Evolutionary conservation across 2,888 invertebrate species (phyloP), one percentile per base, ranked within the genome.

Genomic region (Muschampia plurimacula): DNA sequence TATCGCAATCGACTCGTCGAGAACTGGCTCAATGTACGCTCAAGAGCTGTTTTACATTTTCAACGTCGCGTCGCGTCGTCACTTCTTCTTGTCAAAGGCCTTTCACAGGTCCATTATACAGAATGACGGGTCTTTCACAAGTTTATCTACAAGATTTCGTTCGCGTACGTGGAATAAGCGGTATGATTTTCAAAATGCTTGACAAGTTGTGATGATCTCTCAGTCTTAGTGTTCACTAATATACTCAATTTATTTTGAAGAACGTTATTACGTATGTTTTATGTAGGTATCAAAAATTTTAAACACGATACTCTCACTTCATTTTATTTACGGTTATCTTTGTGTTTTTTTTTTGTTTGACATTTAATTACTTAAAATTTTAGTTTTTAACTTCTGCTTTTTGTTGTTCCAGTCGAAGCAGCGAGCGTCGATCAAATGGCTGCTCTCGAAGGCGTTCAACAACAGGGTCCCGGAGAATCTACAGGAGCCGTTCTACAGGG

Each of bases 391-490:
- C 12, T 8, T 7, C 1, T 63, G 63, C 39, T 15, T 80, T 78
- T 78, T 82, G 86, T 91, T 91, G 86, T 97, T 97, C 32, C 96
- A 99, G 99, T 98, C 99, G 84, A 98, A 98, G 95, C 98, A 99
- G 93, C 96, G 98, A 93, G 98, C 98, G 86, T 98, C 98, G 85
- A 96, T 99, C 86, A 97, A 98, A 96, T 99, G 99, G 99, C 96
- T 99, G 84, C 95, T 99, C 81, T 97, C 98, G 83, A 99, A 99
- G 95, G 98, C 99, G 78, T 99, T 97, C 95, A 98, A 98, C 95
- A 98, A 98, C 95, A 96, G 97, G 95, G 97, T 97, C 90, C 99
- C 99, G 82, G 97, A 98, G 87, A 98, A 99, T 92, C 96, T 99
- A 79, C 96, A 96, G 88, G 98, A 99, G 90, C 99, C 99, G 75